Percentiles rank a stretch among this genome's conserved stretches.
Conservation (phyloP, 2,888 invertebrate genomes). For the Thalpophila matura region DNA sequence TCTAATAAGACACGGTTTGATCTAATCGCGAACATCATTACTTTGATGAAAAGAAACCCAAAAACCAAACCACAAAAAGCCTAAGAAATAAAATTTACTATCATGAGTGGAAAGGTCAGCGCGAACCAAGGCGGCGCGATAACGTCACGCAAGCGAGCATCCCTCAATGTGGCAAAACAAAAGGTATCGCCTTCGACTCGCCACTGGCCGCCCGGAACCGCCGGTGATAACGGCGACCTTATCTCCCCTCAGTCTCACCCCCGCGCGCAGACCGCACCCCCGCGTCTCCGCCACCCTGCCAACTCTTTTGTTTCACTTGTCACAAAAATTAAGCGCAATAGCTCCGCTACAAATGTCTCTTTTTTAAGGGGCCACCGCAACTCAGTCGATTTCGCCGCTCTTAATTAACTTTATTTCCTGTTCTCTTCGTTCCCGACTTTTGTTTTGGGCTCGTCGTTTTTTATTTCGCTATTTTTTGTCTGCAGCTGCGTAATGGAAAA, state of each 20-base stretch:
- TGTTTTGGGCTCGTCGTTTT: constrained; percentile 87
- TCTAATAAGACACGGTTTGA: constrained; percentile 58
- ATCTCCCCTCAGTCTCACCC: constrained; percentile 77
- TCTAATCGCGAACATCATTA: constrained; percentile 75
- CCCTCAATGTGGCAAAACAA: constrained; percentile 89
- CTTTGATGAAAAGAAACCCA: constrained; percentile 71
- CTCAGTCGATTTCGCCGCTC: constrained; percentile 91
- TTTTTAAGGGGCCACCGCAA: constrained; percentile 90
- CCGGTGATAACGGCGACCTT: constrained; percentile 86
- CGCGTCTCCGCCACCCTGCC: constrained; percentile 77
- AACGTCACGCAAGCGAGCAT: constrained; percentile 88
- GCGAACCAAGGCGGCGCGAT: constrained; percentile 80
- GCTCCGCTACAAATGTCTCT: constrained; percentile 90
- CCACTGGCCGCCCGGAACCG: constrained; percentile 86
- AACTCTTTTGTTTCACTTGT: constrained; percentile 91
- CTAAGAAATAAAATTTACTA: constrained; percentile 87
- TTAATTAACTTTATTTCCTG: constrained; percentile 91
- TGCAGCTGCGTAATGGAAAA: constrained; percentile 89
- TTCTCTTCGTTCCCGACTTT: constrained; percentile 88
- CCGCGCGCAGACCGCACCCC: constrained; percentile 64
- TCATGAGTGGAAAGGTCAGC: constrained; percentile 87
- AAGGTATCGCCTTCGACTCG: constrained; percentile 89
- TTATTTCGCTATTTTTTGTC: constrained; percentile 89
- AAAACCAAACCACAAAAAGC: constrained; percentile 80
- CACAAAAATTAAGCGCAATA: constrained; percentile 91